Base-by-base conservation (phyloP, 2,113 vertebrate genomes). In the Toxotes chatareus region DNA sequence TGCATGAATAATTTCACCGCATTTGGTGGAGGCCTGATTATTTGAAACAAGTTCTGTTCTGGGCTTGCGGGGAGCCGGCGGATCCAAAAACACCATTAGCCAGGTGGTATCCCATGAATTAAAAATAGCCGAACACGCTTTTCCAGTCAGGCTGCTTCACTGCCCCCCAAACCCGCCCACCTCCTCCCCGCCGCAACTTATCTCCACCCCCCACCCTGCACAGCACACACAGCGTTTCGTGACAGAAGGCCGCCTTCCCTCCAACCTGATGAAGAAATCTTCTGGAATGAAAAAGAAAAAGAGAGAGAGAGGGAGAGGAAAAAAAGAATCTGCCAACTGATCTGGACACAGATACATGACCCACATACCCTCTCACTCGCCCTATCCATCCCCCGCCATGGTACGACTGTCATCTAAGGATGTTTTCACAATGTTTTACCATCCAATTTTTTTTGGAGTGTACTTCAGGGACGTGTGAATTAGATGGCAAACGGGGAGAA, bases 91-190 rank as follows among this genome's bases (percentile, higher is more conserved):
- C 93, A 94, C 95, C 97, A 98, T 99, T 98, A 98, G 96, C 94
- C 96, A 97, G 96, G 96, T 97, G 97, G 95, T 95, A 95, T 94
- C 90, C 89, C 93, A 96, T 94, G 95, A 97, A 99, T 98, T 97
- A 99, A 98, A 98, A 98, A 96, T 99, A 97, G 96, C 95, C 91
- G 94, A 97, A 98, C 97, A 97, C 91, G 96, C 94, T 95, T 97
- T 97, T 96, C 92, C 95, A 97, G 97, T 96, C 96, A 96, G 95
- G 95, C 96, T 88, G 87, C 86, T 80, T 83, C 83, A 23, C 73
- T n/a, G 16, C 34, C 17, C 13, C 61, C 71, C 23, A 17, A 9
- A 62, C 76, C 59, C 59, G 10, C 27, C 73, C 66, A 16, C 59
- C 66, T 69, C 51, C 51, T 12, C 84, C 44, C 7, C 64, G 34